These are phyloP conservation scores for Melanotaenia nigrans DNA, from an alignment of 2,797 vertebrate species.

Conservation along the genomic window DNA sequence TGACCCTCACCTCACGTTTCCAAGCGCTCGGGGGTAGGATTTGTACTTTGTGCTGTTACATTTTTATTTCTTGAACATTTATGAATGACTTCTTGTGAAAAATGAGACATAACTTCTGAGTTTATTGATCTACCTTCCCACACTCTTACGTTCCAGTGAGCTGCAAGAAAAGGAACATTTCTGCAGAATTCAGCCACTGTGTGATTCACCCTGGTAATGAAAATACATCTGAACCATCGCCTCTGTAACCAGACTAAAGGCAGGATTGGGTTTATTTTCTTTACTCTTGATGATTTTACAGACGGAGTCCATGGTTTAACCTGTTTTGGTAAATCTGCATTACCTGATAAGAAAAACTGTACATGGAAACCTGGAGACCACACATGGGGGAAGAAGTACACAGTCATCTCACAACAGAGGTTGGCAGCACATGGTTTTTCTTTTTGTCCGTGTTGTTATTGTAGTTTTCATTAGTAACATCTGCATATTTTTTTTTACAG, in stretches of 20 bases:
- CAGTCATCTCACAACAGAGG: conserved; percentile 30
- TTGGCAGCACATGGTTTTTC: conserved; percentile 2
- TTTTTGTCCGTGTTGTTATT: no score
- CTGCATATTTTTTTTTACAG: conserved; percentile 1
- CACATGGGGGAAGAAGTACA: conserved; percentile 45
- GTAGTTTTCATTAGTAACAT: not conserved
- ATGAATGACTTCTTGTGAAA: not conserved
- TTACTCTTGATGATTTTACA: conserved; percentile 35
- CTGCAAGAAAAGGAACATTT: not conserved
- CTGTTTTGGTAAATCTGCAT: conserved; percentile 52
- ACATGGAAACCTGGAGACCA: conserved; percentile 60
- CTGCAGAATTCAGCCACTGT: conserved; percentile 51
- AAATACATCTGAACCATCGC: not conserved
- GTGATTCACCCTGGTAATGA: conserved; percentile 65
- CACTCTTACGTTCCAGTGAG: conserved; percentile 41
- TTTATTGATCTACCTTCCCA: conserved; percentile 5
- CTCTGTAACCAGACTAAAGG: not conserved
- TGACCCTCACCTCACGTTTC: not conserved
- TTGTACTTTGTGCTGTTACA: not conserved
- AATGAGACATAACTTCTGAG: not conserved
- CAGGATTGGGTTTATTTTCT: not conserved
- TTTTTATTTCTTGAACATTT: not conserved
- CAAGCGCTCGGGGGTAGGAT: conserved; percentile 21
- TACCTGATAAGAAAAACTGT: accelerated
- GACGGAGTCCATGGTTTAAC: conserved; percentile 68